Evolutionary conservation across 2,113 vertebrate species (phyloP), one percentile per base, ranked within the genome.

Genomic region (Peromyscus leucopus): DNA sequence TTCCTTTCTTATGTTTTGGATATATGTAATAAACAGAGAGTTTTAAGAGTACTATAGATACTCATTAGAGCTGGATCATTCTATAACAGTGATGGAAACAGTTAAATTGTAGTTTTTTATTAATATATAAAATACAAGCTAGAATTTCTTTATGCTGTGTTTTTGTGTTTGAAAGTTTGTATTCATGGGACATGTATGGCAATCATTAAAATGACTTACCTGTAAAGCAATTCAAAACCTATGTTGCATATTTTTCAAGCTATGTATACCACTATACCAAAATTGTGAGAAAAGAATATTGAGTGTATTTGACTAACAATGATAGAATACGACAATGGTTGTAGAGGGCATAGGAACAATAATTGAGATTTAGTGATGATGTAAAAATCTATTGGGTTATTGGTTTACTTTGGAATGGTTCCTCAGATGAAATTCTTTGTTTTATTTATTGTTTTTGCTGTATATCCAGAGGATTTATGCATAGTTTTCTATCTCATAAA

Each of bases 361-460:
- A 89, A 61, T 57, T 82, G n/a, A 63, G 11, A 59, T 91, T 95
- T 39, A 26, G 71, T 90, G 28, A 67, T 48, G 22, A 80, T 28
- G 55, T 84, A 71, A 42, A 82, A n/a, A 3, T 91, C 33, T 69
- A 24, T 28, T 28, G 51, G 46, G 69, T 61, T 92, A 11, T 74
- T 93, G 76, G 21, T 5, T 65, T 55, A 17, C 33, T 94, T 88
- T 17, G 2, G 36, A 55, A 7, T 85, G 74, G 2, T 69, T 19
- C 5, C 22, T 92, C 65, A 39, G 33, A 0, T 59, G 36, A 28
- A 28, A 42, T 31, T 21, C 75, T 4, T 67, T 48, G 46, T 4
- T 48, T 48, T 48, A 48, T 48, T 46, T 48, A 83, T 92, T 22
- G 24, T 5, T 65, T 93, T 82, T 59, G 2, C n/a, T 36, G 22